Percentiles rank a stretch among this genome's conserved stretches.
Conservation (phyloP, 2,113 vertebrate genomes). For the Pteruthius melanotis region DNA sequence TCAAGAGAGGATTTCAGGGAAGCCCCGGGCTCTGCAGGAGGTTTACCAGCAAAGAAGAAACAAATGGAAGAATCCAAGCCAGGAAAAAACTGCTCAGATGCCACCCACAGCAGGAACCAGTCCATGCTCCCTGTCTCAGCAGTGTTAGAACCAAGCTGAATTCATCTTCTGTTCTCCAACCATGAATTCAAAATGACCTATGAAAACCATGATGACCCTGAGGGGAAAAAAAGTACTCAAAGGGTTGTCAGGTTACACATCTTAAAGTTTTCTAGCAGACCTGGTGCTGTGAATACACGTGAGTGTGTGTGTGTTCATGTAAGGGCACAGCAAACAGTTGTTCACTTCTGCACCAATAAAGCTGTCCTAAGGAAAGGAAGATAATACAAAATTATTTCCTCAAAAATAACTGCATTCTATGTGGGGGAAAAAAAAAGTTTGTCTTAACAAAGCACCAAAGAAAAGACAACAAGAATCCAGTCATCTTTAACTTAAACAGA, state of each 20-base stretch:
- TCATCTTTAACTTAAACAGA: constrained; percentile 42
- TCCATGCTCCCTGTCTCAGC: not conserved
- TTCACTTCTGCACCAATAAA: constrained; percentile 23
- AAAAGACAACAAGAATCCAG: constrained; percentile 38
- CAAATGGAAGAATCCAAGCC: not conserved
- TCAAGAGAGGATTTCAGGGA: constrained; percentile 21
- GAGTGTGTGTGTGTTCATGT: not conserved
- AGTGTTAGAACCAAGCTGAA: not conserved
- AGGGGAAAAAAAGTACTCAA: constrained; percentile 46
- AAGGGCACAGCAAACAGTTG: not conserved
- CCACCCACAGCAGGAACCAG: not conserved
- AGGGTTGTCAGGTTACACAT: constrained; percentile 44
- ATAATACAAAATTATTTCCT: not conserved
- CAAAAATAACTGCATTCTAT: not conserved
- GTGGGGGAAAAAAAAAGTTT: not conserved
- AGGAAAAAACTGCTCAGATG: not conserved
- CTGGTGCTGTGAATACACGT: not conserved
- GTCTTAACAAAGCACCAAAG: constrained; percentile 59
- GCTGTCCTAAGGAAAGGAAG: constrained; percentile 3
- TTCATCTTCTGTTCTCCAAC: not conserved
- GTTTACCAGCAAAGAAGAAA: constrained; percentile 28
- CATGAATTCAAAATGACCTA: not conserved
- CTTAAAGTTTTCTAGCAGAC: constrained; percentile 23
- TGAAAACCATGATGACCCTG: constrained; percentile 11
- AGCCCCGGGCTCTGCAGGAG: not conserved